These are phyloP conservation scores for Drosophila tristis DNA, from an alignment of 1,140 invertebrate genomes.

Conservation along the genomic window DNA sequence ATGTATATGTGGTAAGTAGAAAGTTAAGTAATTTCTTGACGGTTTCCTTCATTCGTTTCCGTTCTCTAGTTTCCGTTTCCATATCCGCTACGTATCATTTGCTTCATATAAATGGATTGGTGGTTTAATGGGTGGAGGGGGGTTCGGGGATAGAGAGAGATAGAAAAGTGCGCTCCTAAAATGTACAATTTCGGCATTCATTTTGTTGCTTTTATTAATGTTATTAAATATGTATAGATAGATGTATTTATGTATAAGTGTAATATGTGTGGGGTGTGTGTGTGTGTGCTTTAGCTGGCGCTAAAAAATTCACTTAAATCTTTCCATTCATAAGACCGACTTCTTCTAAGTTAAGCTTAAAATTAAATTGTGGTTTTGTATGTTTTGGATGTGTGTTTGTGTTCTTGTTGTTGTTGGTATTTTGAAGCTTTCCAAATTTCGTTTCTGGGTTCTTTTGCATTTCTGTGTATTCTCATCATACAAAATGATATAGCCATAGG, in stretches of 20 bases:
- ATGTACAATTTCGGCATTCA: constrained; percentile 63
- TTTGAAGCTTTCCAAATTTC: constrained; percentile 24
- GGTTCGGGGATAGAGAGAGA: background rate
- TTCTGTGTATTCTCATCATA: constrained; percentile 25
- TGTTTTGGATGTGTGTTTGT: constrained; percentile 22
- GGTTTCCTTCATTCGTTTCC: constrained; percentile 10
- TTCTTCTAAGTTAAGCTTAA: constrained; percentile 51
- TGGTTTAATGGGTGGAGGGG: background rate
- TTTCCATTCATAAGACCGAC: constrained; percentile 73
- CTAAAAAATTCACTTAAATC: constrained; percentile 67
- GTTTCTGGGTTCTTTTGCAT: constrained; percentile 20
- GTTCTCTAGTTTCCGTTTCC: constrained; percentile 21
- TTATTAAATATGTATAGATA: constrained; percentile 67
- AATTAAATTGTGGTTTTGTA: constrained; percentile 48
- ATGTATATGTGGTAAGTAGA: constrained; percentile 37
- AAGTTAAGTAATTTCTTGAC: constrained; percentile 53
- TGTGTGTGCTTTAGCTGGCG: constrained; percentile 56
- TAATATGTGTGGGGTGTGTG: constrained; percentile 22
- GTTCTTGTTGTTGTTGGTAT: constrained; percentile 8
- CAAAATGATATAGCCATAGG: constrained; percentile 30
- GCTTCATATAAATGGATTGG: constrained; percentile 18
- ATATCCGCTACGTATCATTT: constrained; percentile 9
- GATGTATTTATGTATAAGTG: constrained; percentile 52
- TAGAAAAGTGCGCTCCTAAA: constrained; percentile 56
- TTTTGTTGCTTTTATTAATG: constrained; percentile 66